Base-by-base conservation (phyloP, 2,797 vertebrate species). In the Danionella dracula region DNA sequence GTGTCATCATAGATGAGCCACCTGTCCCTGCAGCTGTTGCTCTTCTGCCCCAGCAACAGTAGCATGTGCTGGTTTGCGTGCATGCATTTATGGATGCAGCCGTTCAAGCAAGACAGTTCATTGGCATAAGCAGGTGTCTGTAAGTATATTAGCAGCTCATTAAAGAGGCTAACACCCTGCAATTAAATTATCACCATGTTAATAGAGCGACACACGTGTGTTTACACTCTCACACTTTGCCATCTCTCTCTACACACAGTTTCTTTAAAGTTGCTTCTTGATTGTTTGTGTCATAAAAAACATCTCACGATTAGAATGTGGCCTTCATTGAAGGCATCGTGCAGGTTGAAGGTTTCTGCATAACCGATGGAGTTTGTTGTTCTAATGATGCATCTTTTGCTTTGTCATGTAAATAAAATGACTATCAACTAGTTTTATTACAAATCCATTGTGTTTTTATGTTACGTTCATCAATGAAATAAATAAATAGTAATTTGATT, bases 131-230 rank as follows among this genome's bases (percentile, higher is more conserved):
- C 71, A 3, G 23, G 66, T 51, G 59, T 32, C 29, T 40, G 41
- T 46, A 15, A 53, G 40, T 58, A 32, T 66, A 45, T 74, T 49
- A 58, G 67, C 59, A 61, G 71, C 54, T 72, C 71, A 58, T 75
- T 75, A 75, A 65, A 34, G 53, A 57, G 41, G 46, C 76, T 16
- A 74, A 83, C 78, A 64, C 74, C 46, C 79, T 78, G 84, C 78
- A 66, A 66, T 70, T 84, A 81, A 79, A 88, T 90, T 90, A 89
- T 78, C 87, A 90, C 87, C 81, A 79, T 84, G 84, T 90, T 88
- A 90, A 75, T 68, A 20, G 64, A 58, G 48, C 68, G 55, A 60
- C 70, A 70, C 70, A 23, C 61, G 40, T 37, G 40, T 32, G 6
- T 45, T 57, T 50, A 45, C 54, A 34, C 55, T 59, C 50, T 17